A percentile compares a stretch with the other conserved stretches of the same genome.
Conservation (phyloP, 2,888 invertebrate genomes). For the Xiphydria camelus region DNA sequence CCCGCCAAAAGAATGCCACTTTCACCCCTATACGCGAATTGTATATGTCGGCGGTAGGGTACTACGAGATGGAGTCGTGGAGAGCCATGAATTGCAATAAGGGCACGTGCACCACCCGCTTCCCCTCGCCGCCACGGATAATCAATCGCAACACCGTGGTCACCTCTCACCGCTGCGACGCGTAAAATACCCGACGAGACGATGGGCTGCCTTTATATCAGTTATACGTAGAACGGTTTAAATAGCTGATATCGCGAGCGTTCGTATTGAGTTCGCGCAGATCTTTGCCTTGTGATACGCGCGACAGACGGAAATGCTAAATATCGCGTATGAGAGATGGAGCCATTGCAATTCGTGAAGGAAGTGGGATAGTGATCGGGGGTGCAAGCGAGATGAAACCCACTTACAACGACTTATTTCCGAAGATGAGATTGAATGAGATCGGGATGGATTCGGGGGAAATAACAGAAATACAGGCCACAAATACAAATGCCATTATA, state of each 20-base stretch:
- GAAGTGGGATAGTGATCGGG: conserved; percentile 28
- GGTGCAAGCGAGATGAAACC: conserved; percentile 19
- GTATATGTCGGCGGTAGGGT: conserved; percentile 49
- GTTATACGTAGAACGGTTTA: too few relatives aligned
- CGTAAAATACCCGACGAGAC: too few relatives aligned
- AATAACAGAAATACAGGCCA: conserved; percentile 5
- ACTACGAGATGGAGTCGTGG: conserved; percentile 47
- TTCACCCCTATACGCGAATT: conserved; percentile 52
- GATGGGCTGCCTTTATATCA: too few relatives aligned
- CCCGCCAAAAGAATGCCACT: conserved; percentile 54
- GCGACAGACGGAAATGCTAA: conserved; percentile 22
- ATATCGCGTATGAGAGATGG: conserved; percentile 28
- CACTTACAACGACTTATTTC: too few relatives aligned
- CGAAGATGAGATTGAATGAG: too few relatives aligned
- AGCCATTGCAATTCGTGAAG: conserved; percentile 27
- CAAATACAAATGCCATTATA: too few relatives aligned
- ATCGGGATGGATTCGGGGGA: too few relatives aligned
- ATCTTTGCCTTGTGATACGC: too few relatives aligned
- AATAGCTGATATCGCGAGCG: too few relatives aligned
- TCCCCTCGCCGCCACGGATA: conserved; percentile 49
- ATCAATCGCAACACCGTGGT: conserved; percentile 57
- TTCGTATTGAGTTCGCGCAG: too few relatives aligned
- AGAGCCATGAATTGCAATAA: conserved; percentile 57
- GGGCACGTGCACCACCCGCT: conserved; percentile 49
- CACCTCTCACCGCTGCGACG: too few relatives aligned